Conservation (phyloP, 2,797 vertebrate species). For the Echeneis naucrates region DNA sequence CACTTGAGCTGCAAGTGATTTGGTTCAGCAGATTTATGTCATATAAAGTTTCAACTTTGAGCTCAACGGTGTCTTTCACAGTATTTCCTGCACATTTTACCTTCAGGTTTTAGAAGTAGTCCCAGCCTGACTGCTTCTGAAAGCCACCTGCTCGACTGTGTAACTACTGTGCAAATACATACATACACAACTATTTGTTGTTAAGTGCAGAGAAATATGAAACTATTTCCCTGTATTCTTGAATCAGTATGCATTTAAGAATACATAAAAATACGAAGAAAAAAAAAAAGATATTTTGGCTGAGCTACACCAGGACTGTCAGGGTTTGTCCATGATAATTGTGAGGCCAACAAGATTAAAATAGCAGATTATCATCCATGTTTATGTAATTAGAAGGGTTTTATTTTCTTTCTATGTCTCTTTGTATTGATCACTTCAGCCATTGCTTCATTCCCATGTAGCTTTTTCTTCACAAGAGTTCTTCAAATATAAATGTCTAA, state of each 20-base stretch:
- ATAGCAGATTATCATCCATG: too few relatives aligned
- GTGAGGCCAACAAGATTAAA: background rate
- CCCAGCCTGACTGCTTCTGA: background rate
- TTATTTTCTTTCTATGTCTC: background rate
- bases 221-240: background rate
- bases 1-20: background rate
- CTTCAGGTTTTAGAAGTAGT: background rate
- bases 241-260: background rate
- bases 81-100: constrained; percentile 1
- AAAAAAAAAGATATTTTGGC: too few relatives aligned
- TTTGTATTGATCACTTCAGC: background rate
- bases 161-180: too few relatives aligned
- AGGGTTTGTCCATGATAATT: background rate
- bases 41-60: constrained; percentile 21
- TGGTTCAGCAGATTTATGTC: constrained; percentile 4
- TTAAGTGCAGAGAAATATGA: background rate
- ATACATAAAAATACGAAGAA: too few relatives aligned
- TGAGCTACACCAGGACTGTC: background rate
- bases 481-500: background rate
- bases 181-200: constrained; percentile 2
- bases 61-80: constrained; percentile 6
- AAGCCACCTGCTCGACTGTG: background rate
- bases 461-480: too few relatives aligned
- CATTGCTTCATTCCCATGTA: too few relatives aligned
- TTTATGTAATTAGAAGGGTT: background rate